Conservation (phyloP, 1,140 invertebrate species). For the Octopus bimaculoides region DNA sequence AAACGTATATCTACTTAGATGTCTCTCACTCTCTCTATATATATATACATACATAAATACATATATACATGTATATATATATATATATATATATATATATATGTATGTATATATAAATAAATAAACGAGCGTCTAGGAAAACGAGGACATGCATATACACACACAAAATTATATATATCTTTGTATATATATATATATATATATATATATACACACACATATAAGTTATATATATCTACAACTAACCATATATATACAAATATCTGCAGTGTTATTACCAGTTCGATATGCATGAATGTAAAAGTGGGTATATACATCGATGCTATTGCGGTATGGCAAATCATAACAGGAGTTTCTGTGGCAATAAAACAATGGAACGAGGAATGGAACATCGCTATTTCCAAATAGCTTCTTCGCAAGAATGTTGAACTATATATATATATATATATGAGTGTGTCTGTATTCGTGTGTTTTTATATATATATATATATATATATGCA, state of each 20-base stretch:
- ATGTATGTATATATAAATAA: background rate
- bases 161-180: background rate
- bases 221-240: background rate
- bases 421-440: background rate
- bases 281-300: background rate
- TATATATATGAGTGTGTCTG: too few species aligned
- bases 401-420: background rate
- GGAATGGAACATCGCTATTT: too few species aligned
- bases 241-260: background rate
- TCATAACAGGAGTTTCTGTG: background rate
- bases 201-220: background rate
- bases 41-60: background rate
- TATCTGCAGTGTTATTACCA: too few species aligned
- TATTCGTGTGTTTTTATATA: too few species aligned
- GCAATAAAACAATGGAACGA: background rate
- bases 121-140: background rate
- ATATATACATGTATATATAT: background rate
- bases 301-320: background rate
- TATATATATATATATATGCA: too few species aligned
- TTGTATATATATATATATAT: background rate
- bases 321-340: too few species aligned
- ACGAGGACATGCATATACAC: background rate
- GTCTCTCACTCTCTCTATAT: background rate
- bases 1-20: background rate
- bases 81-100: background rate